Evolutionary conservation across 2,888 invertebrate genomes (phyloP), one percentile per base, ranked within the genome.

Genomic region (Tethea ocularis): DNA sequence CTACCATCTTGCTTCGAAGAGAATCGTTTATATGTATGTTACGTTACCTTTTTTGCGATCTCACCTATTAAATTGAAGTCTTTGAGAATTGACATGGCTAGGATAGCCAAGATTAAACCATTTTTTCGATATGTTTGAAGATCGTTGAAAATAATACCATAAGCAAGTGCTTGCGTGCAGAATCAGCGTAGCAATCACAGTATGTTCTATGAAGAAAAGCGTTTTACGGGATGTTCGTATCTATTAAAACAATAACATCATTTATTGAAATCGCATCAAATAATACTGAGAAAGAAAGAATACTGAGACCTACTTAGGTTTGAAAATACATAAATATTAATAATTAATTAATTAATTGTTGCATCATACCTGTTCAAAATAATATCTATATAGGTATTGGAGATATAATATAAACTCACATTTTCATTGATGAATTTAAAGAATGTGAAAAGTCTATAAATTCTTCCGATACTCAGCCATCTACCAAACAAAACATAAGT

Each of bases 391-490:
- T 29, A 29, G 8, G 4, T 33, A 33, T 33, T 33, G 0, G 3
- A 46, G 46, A 20, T 20, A 10, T 20, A 10, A 20, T 46, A 46
- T 4, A 17, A 41, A 0, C n/a, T 79, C 63, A 89, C 91, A 55
- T 77, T 80, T 61, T 83, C 82, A 62, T 89, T 90, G 2, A 87
- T 67, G 17, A 77, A 72, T 56, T 66, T 71, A 57, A 86, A 87
- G 57, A 77, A 87, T 1, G 64, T 36, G 20, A 82, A 71, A 2
- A 92, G 56, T 68, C 88, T 82, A 64, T 92, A 92, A 57, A 92
- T 88, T 1, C 91, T 82, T 20, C 76, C 70, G 6, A 89, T 78
- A n/a, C 72, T 74, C n/a, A 87, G 51, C 87, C 88, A 90, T 61
- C 86, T 77, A 26, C 84, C 83, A 13, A 78, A 15, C 0, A 78